These are phyloP conservation scores for Conger conger DNA, from an alignment of 2,113 vertebrate genomes.

Conservation along the genomic window DNA sequence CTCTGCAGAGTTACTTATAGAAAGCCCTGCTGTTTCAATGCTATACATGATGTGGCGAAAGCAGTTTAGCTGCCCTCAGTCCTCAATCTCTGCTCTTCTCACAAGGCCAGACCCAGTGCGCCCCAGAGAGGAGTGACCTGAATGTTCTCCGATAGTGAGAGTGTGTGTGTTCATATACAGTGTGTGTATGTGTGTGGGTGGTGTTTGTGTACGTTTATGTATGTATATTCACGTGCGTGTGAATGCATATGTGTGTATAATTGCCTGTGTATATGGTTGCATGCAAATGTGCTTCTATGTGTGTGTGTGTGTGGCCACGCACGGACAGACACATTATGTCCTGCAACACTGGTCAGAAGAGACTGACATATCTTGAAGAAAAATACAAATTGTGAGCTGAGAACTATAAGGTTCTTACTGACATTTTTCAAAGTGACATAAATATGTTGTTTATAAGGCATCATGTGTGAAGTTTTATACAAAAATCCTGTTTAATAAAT, in stretches of 20 bases:
- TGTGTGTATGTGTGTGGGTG: background rate
- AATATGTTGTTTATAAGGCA: no score
- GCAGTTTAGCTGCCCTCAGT: constrained; percentile 24
- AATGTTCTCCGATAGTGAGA: background rate
- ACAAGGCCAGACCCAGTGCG: constrained; percentile 12
- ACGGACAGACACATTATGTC: background rate
- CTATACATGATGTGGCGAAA: constrained; percentile 31
- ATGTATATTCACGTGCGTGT: background rate
- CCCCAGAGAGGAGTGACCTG: background rate
- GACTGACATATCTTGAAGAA: background rate
- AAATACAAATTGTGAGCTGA: no score
- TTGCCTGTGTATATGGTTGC: background rate
- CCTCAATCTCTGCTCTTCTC: constrained; percentile 19
- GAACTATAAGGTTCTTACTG: no score
- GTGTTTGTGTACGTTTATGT: background rate
- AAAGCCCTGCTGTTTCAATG: background rate
- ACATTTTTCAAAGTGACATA: no score
- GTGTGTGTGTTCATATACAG: background rate
- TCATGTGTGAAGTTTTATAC: no score
- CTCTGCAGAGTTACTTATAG: constrained; percentile 32
- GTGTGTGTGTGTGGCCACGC: background rate
- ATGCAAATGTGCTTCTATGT: background rate
- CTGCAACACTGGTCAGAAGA: background rate
- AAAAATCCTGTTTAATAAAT: no score
- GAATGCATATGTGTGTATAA: background rate